Conservation (phyloP, 2,888 invertebrate species). For the Latrodectus hesperus region DNA sequence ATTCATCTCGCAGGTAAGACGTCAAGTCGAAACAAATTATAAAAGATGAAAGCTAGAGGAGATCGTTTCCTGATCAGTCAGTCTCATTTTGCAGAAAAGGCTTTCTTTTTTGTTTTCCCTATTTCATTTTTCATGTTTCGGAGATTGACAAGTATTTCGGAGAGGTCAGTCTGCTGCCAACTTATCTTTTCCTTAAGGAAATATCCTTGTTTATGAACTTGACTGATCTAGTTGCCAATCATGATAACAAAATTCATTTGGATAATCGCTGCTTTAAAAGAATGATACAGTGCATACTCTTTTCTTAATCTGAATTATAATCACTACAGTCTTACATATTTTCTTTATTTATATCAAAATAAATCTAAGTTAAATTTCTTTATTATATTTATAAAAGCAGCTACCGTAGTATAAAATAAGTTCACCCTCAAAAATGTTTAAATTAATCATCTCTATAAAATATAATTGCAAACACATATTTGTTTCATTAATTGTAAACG, state of each 20-base stretch:
- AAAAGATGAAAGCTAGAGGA: constrained; percentile 5
- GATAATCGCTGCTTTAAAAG: too few relatives aligned
- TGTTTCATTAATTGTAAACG: too few relatives aligned
- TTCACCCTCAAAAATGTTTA: too few relatives aligned
- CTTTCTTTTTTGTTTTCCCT: neutral
- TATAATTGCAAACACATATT: too few relatives aligned
- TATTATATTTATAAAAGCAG: too few relatives aligned
- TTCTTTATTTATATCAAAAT: too few relatives aligned
- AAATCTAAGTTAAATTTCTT: too few relatives aligned
- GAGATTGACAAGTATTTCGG: neutral
- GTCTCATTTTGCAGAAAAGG: neutral
- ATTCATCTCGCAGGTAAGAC: constrained; percentile 8
- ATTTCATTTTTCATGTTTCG: neutral
- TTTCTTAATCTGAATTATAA: too few relatives aligned
- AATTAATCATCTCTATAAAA: too few relatives aligned
- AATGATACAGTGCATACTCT: too few relatives aligned
- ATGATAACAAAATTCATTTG: neutral
- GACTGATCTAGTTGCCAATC: constrained; percentile 58
- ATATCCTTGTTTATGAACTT: constrained; percentile 47
- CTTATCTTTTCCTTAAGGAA: constrained; percentile 24
- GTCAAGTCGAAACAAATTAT: constrained; percentile 8
- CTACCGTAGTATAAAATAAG: too few relatives aligned
- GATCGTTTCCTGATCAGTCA: constrained; percentile 24
- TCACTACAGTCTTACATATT: too few relatives aligned
- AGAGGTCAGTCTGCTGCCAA: neutral